A percentile compares a stretch with the other conserved stretches of the same genome.
Evolutionary conservation across 2,888 invertebrate species (phyloP).

Genomic region (Orchesellides sinensis): DNA sequence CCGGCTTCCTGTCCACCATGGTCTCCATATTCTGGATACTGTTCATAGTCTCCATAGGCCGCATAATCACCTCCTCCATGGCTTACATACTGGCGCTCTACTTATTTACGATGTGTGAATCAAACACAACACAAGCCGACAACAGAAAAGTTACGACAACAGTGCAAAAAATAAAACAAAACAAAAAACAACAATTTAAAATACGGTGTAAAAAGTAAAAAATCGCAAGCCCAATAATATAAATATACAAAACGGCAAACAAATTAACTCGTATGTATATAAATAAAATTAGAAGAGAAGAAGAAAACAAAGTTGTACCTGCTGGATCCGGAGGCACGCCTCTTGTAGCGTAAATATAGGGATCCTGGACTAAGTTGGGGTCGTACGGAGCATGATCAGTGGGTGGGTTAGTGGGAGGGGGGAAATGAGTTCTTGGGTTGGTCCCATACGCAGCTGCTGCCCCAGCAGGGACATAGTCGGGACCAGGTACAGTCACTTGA

Average conservation of each 20-base stretch:
- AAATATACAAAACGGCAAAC: constrained; percentile 20
- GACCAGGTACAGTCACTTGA: constrained; percentile 73
- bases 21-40: constrained; percentile 76
- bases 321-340: constrained; percentile 73
- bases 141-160: constrained; percentile 19
- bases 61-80: constrained; percentile 58
- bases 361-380: constrained; percentile 72
- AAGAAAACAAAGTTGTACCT: constrained; percentile 58
- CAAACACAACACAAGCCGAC: constrained; percentile 23
- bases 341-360: constrained; percentile 72
- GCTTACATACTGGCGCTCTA: constrained; percentile 54
- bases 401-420: constrained; percentile 67
- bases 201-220: too few species aligned
- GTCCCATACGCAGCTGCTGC: constrained; percentile 71
- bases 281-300: background rate
- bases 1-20: constrained; percentile 11
- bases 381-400: constrained; percentile 66
- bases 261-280: constrained; percentile 3
- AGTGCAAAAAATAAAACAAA: constrained; percentile 45
- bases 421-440: constrained; percentile 75
- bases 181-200: constrained; percentile 24
- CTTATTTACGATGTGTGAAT: too few species aligned
- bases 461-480: constrained; percentile 72
- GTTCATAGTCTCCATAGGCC: constrained; percentile 81
- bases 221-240: constrained; percentile 10